Percentiles rank a stretch among this genome's conserved stretches.
phyloP scores from a whole-genome alignment of 1,140 invertebrate species.

The Gonatopus flavifemur region DNA sequence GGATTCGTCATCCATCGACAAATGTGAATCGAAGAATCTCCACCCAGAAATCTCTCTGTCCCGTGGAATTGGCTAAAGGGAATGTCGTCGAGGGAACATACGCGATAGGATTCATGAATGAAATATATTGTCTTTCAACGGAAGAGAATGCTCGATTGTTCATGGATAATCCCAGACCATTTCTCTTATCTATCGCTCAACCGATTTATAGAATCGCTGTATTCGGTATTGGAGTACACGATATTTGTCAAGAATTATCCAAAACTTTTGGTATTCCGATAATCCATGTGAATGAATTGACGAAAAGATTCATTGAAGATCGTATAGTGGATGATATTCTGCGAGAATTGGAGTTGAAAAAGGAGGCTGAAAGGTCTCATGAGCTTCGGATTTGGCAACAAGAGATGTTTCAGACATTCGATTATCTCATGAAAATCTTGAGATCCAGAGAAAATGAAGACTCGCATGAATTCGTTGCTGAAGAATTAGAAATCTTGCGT shows the following conservation, averaged over 20 bases:
- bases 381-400: constrained; percentile 12
- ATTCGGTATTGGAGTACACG: constrained; percentile 53
- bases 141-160: constrained; percentile 53
- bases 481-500: constrained; percentile 1
- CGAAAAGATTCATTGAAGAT: constrained; percentile 47
- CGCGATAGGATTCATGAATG: constrained; percentile 62
- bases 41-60: constrained; percentile 62
- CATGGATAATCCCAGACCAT: constrained; percentile 63
- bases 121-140: constrained; percentile 61
- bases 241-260: constrained; percentile 42
- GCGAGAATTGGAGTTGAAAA: constrained; percentile 40
- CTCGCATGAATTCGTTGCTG: neutral
- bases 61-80: constrained; percentile 61
- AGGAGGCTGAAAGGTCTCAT: constrained; percentile 25
- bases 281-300: constrained; percentile 36
- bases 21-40: constrained; percentile 57
- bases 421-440: constrained; percentile 28
- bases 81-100: constrained; percentile 50
- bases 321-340: constrained; percentile 42
- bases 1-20: too few species aligned
- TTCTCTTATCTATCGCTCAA: constrained; percentile 49
- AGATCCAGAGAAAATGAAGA: neutral
- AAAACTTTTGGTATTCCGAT: constrained; percentile 38
- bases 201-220: constrained; percentile 50
- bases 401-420: constrained; percentile 34